These are phyloP conservation scores for Loripinus fragilis DNA, from an alignment of 2,888 invertebrate genomes.

Conservation along the genomic window DNA sequence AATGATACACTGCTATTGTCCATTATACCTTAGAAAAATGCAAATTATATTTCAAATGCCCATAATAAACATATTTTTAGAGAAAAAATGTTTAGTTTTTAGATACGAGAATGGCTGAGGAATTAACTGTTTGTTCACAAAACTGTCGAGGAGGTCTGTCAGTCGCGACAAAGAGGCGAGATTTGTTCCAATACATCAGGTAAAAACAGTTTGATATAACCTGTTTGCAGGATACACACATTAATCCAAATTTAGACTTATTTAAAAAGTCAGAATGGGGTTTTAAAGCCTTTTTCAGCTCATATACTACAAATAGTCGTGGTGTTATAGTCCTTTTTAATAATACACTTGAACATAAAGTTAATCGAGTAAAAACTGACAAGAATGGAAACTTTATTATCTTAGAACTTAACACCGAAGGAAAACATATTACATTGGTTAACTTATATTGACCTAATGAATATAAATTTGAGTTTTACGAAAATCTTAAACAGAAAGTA, in stretches of 20 bases:
- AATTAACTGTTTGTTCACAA: not conserved
- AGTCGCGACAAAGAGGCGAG: not conserved
- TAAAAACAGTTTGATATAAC: not conserved
- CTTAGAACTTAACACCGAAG: not conserved
- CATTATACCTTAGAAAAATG: no score
- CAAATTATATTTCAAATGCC: no score
- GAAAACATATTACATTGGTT: not conserved
- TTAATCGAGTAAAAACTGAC: not conserved
- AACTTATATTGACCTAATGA: constrained; percentile 2
- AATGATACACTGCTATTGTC: no score
- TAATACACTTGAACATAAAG: constrained; percentile 1
- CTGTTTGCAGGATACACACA: not conserved
- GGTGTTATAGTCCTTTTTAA: not conserved
- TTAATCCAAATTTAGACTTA: not conserved
- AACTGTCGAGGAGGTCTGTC: not conserved
- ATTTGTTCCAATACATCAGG: not conserved
- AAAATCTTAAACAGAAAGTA: not conserved
- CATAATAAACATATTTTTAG: no score
- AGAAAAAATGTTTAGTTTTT: no score
- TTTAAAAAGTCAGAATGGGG: constrained; percentile 1
- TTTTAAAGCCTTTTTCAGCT: not conserved
- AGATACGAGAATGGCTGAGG: constrained; percentile 3
- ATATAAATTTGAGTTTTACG: not conserved
- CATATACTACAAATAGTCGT: not conserved
- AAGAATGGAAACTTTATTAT: not conserved